Conservation (phyloP, 2,113 vertebrate species). For the Corvus moneduloides region DNA sequence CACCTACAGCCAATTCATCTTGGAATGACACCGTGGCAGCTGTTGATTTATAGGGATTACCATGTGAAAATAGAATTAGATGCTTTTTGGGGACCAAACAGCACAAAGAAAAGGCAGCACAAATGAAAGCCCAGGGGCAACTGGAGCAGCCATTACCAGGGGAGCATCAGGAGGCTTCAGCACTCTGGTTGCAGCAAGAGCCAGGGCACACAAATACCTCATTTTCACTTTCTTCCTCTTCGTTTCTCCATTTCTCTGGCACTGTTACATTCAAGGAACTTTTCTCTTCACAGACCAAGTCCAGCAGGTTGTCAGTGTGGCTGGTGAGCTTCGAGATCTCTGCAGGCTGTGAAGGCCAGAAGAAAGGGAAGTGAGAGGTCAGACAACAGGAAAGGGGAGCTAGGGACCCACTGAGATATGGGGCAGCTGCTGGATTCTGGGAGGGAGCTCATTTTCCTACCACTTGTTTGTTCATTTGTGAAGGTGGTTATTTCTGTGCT, state of each 20-base stretch:
- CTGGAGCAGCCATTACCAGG: background rate
- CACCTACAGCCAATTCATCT: background rate
- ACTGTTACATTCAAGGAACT: slow-evolving; percentile 29
- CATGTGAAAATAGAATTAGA: background rate
- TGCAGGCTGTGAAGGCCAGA: background rate
- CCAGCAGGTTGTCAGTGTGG: slow-evolving; percentile 28
- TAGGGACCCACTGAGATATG: fast-evolving
- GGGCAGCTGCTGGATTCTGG: background rate
- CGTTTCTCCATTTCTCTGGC: slow-evolving; percentile 56
- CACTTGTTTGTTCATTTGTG: background rate
- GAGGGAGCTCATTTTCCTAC: background rate
- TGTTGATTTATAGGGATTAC: background rate
- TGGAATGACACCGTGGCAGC: fast-evolving
- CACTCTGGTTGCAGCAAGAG: background rate
- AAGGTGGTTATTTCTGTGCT: background rate
- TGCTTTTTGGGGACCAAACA: background rate
- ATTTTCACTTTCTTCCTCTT: slow-evolving; percentile 72
- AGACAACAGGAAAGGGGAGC: background rate
- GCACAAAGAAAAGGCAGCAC: background rate
- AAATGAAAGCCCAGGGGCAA: background rate
- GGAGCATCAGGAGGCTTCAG: background rate
- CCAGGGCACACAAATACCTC: slow-evolving; percentile 35
- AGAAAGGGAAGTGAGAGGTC: background rate
- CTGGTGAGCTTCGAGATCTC: background rate
- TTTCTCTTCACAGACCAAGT: slow-evolving; percentile 65